Evolutionary conservation across 2,888 invertebrate genomes (phyloP).

Genomic region (Globia sparganii): DNA sequence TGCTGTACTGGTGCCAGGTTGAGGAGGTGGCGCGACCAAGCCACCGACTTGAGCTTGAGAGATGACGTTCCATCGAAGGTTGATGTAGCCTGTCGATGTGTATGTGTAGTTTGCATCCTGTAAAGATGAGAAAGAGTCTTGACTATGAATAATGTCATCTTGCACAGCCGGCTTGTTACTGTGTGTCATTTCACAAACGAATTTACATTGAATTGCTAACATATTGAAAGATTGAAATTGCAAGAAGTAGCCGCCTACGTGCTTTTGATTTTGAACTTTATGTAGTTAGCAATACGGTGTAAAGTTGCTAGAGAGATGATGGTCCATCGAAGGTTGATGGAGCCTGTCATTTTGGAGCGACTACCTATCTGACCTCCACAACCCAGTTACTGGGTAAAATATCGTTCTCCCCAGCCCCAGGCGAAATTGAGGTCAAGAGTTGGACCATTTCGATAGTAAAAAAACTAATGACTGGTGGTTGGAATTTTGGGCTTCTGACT

Average conservation of each 20-base stretch:
- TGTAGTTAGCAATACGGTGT: neutral
- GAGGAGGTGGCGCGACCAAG: slow-evolving; percentile 33
- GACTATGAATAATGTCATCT: neutral
- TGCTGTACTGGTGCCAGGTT: slow-evolving; percentile 65
- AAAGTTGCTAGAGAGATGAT: slow-evolving; percentile 14
- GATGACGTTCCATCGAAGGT: slow-evolving; percentile 75
- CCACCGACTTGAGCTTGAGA: slow-evolving; percentile 70
- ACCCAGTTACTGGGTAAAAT: too few relatives aligned
- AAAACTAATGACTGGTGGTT: too few relatives aligned
- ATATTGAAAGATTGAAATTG: neutral
- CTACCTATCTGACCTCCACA: too few relatives aligned
- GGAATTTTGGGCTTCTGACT: too few relatives aligned
- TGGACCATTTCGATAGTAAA: too few relatives aligned
- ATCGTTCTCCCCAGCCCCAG: too few relatives aligned
- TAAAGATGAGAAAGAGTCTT: slow-evolving; percentile 24
- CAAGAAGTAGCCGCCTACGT: neutral
- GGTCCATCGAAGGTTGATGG: slow-evolving; percentile 74
- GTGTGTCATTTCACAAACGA: neutral
- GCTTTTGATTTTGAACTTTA: neutral
- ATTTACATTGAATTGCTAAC: neutral
- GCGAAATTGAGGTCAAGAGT: too few relatives aligned
- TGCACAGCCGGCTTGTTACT: too few relatives aligned
- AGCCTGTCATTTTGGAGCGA: slow-evolving; percentile 66
- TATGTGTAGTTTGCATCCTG: slow-evolving; percentile 78
- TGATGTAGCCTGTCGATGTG: slow-evolving; percentile 74